phyloP scores from a whole-genome alignment of 2,888 invertebrate species.

The Venusia cambrica region DNA sequence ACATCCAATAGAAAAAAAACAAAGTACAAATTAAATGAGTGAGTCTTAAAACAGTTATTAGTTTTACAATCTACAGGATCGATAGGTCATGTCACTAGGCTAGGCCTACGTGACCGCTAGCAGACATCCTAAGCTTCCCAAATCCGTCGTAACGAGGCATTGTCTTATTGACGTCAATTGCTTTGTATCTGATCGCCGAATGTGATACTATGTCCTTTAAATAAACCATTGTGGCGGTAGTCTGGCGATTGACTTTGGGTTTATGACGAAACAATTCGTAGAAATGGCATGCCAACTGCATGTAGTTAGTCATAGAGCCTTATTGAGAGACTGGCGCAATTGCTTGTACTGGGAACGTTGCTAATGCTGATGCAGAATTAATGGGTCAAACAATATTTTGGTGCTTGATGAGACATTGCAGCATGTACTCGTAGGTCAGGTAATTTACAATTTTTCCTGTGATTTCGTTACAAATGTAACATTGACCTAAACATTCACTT shows the following conservation, averaged over 20 bases:
- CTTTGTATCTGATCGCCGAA: slow-evolving; percentile 13
- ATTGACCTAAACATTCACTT: too few relatives aligned
- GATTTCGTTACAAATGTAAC: too few relatives aligned
- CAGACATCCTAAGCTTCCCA: slow-evolving; percentile 17
- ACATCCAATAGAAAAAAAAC: too few relatives aligned
- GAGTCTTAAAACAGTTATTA: too few relatives aligned
- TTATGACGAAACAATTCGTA: slow-evolving; percentile 7
- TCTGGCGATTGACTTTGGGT: slow-evolving; percentile 4
- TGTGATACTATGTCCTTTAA: slow-evolving; percentile 11
- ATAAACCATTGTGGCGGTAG: slow-evolving; percentile 8
- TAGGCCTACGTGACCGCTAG: slow-evolving; percentile 20
- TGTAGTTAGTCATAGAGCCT: slow-evolving; percentile 15
- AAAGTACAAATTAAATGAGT: too few relatives aligned
- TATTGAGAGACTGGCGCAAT: slow-evolving; percentile 8
- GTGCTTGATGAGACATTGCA: too few relatives aligned
- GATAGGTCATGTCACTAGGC: too few relatives aligned
- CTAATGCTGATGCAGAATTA: too few relatives aligned
- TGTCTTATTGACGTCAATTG: slow-evolving; percentile 25
- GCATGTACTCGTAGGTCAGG: too few relatives aligned
- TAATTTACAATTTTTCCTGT: too few relatives aligned
- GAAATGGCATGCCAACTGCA: slow-evolving; percentile 3
- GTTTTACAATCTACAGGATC: too few relatives aligned
- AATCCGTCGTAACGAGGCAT: slow-evolving; percentile 28
- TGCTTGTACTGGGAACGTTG: slow-evolving; percentile 6
- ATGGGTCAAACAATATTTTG: too few relatives aligned